These are phyloP conservation scores for Sesamia inferens DNA, from an alignment of 2,888 invertebrate genomes.

Conservation along the genomic window DNA sequence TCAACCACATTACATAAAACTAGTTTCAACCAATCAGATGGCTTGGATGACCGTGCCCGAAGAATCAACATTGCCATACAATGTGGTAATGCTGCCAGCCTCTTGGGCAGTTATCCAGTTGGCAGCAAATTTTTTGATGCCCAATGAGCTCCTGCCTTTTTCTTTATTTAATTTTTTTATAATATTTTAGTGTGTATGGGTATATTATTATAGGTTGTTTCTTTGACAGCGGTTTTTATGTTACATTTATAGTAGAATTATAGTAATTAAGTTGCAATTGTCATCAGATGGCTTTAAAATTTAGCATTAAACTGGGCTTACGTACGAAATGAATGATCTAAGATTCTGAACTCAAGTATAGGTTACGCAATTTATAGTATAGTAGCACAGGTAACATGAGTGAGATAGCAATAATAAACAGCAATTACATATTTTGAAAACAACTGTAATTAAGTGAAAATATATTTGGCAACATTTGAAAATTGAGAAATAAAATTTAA, in stretches of 20 bases:
- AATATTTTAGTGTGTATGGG: too few relatives aligned
- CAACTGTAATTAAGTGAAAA: neutral
- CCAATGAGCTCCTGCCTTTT: too few relatives aligned
- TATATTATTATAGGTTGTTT: too few relatives aligned
- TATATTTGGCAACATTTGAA: conserved; percentile 11
- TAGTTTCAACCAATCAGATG: neutral
- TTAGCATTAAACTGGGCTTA: neutral
- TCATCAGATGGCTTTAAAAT: neutral
- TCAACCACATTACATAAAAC: neutral
- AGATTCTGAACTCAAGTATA: conserved; percentile 4
- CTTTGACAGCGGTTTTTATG: too few relatives aligned
- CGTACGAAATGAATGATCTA: neutral
- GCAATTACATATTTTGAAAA: conserved; percentile 6
- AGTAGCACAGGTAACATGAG: conserved; percentile 11
- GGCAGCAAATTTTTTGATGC: too few relatives aligned
- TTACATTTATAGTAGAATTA: too few relatives aligned
- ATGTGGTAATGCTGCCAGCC: too few relatives aligned
- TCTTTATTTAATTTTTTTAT: too few relatives aligned
- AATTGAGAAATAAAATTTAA: conserved; percentile 2
- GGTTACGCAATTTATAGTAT: conserved; percentile 4
- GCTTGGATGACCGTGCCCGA: too few relatives aligned
- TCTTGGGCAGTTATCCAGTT: too few relatives aligned
- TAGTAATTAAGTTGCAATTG: too few relatives aligned
- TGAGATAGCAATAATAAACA: conserved; percentile 18
- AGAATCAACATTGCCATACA: too few relatives aligned